Percentiles rank a stretch among this genome's conserved stretches.
These are phyloP conservation scores for Dione vanillae DNA, from an alignment of 2,888 invertebrate species.

Conservation along the genomic window DNA sequence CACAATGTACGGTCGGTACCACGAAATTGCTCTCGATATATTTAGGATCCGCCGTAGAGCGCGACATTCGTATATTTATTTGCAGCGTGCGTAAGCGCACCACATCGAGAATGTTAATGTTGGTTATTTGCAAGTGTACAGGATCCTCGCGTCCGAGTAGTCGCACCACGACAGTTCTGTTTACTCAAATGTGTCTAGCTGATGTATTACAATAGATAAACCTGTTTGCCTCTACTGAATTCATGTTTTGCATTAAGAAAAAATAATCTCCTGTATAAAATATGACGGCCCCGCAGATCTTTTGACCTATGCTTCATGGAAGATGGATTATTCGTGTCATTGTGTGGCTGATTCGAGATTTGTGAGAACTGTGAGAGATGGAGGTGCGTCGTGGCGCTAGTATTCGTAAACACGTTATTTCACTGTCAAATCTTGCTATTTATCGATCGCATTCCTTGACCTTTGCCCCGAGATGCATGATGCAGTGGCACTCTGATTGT, in stretches of 20 bases:
- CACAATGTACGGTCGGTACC: slow-evolving; percentile 47
- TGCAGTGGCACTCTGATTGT: slow-evolving; percentile 60
- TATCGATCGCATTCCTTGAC: slow-evolving; percentile 72
- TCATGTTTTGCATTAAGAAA: slow-evolving; percentile 50
- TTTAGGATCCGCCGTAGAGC: slow-evolving; percentile 48
- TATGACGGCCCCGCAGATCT: slow-evolving; percentile 51
- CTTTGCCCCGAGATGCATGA: slow-evolving; percentile 66
- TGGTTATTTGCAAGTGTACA: slow-evolving; percentile 52
- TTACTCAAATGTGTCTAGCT: slow-evolving; percentile 47
- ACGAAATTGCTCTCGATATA: slow-evolving; percentile 50
- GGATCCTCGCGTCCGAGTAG: slow-evolving; percentile 43
- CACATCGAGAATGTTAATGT: slow-evolving; percentile 53
- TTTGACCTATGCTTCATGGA: slow-evolving; percentile 65
- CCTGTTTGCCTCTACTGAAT: slow-evolving; percentile 54
- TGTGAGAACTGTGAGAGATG: slow-evolving; percentile 52
- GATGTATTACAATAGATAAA: slow-evolving; percentile 54
- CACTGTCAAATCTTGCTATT: slow-evolving; percentile 76
- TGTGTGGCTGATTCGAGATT: slow-evolving; percentile 66
- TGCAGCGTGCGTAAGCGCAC: slow-evolving; percentile 51
- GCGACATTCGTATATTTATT: slow-evolving; percentile 50
- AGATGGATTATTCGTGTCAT: slow-evolving; percentile 69
- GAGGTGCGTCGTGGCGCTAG: slow-evolving; percentile 54
- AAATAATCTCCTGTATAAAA: slow-evolving; percentile 50
- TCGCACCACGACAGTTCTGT: slow-evolving; percentile 43
- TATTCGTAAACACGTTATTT: slow-evolving; percentile 67